These are phyloP conservation scores for Mus minutoides DNA, from an alignment of 2,797 vertebrate genomes.

Conservation along the genomic window DNA sequence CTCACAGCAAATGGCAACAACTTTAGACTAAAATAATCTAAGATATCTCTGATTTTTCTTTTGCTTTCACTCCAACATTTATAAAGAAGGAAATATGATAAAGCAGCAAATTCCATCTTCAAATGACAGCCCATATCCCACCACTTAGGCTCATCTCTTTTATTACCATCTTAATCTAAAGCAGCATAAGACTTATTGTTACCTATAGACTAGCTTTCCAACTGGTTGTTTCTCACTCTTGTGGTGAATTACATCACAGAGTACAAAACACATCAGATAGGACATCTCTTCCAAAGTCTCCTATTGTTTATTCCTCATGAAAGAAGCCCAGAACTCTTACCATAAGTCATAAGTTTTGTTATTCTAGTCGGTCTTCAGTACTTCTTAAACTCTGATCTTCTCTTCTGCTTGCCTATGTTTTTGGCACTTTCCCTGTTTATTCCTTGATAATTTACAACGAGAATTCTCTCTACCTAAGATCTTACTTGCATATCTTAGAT, in stretches of 20 bases:
- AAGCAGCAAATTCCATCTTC: background rate
- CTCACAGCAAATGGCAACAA: background rate
- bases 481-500: background rate
- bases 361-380: background rate
- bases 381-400: background rate
- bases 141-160: background rate
- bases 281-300: background rate
- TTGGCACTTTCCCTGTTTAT: background rate
- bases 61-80: background rate
- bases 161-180: background rate
- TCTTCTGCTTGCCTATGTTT: background rate
- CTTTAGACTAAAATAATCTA: background rate
- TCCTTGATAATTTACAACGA: background rate
- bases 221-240: background rate
- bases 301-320: slow-evolving; percentile 22
- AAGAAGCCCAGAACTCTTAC: slow-evolving; percentile 3
- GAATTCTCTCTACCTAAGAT: background rate
- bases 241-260: slow-evolving; percentile 21
- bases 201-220: background rate
- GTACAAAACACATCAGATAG: slow-evolving; percentile 1
- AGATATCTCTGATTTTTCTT: background rate
- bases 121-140: background rate
- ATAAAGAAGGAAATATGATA: background rate
- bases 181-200: background rate
- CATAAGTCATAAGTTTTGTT: background rate